Evolutionary conservation across 2,797 vertebrate species (phyloP), one percentile per base, ranked within the genome.

Genomic region (Crossoptilon crossoptilon): DNA sequence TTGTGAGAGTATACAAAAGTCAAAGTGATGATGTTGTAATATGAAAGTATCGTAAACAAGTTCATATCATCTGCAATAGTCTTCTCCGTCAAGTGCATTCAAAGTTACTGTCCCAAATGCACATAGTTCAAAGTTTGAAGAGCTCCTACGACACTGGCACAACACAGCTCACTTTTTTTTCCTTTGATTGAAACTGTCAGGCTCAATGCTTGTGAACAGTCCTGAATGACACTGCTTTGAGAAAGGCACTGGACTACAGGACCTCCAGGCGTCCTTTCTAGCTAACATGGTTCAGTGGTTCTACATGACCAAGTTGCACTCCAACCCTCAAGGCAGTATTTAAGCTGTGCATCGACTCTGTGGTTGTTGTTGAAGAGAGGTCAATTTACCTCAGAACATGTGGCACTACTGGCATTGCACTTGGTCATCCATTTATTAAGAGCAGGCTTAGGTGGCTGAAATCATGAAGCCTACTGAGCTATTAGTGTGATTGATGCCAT

Each of bases 11-110:
- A 9, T 31, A 4, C 14, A 74, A 9, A 75, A 79, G 19, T 56
- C 44, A 39, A 14, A 68, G 72, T 62, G 19, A 22, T 39, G 78
- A 63, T 8, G 0, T 41, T 66, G 5, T 15, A 23, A 11, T 4
- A 5, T 24, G 51, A 16, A 78, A 73, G 11, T 88, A 44, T 1
- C 14, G 21, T 35, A 39, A 48, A 69, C 68, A 1, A 23, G n/a
- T 59, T 66, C 1, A 1, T 58, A 18, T 53, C 13, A 0, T 0
- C 37, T 48, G 17, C 18, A 15, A 5, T 18, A 29, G 59, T 64
- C 10, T 19, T 33, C 77, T 59, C 55, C 37, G 59, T 63, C 27
- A 14, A 67, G 10, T 7, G 5, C 49, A 16, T 67, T 43, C 18
- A 23, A 6, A 77, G 48, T 70, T 29, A 6, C 12, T 67, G 49